Evolutionary conservation across 2,888 invertebrate species (phyloP), one percentile per base, ranked within the genome.

Genomic region (Ectemnius continuus): DNA sequence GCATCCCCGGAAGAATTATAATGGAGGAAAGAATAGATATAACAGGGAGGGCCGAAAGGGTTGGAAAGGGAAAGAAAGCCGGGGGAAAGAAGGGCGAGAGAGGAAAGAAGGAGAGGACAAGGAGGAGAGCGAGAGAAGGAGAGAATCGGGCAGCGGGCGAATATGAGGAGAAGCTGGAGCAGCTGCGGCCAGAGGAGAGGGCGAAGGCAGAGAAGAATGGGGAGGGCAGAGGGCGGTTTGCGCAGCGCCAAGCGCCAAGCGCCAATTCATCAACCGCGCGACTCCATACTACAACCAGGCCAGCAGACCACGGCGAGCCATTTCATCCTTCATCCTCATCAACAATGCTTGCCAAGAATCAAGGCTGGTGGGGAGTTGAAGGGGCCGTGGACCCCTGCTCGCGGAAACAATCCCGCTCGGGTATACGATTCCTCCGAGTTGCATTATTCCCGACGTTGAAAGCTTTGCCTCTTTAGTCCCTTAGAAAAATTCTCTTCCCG

Each of bases 301-400:
- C 70, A 66, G 67, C 78, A 66, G 80, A 80, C 78, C 77, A 63
- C 69, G 77, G 77, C 79, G 70, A 76, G 81, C 81, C 84, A 81
- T 86, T 86, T 83, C 82, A 83, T 84, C 84, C 86, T 86, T 86
- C 85, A 84, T 85, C 82, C 83, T 86, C 85, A 85, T 86, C 85
- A 85, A 83, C 83, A 82, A 85, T 81, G 86, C 84, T 85, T 81
- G 86, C 82, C 81, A 86, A 85, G 83, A 86, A 83, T 84, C 80
- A 72, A 63, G 72, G 76, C 64, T 83, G 82, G 77, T 71, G 74
- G 79, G 59, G 67, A 63, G 16, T 16, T 16, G 5, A 5, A 16
- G 16, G n/a, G n/a, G n/a, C 14, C 8, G 52, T 60, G 58, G 63
- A 59, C 47, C 61, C 36, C 56, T 61, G 65, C 71, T 73, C 76